Percentiles rank a stretch among this genome's conserved stretches.
Evolutionary conservation across 1,140 invertebrate species (phyloP).

Genomic region (Orchestia grillus): DNA sequence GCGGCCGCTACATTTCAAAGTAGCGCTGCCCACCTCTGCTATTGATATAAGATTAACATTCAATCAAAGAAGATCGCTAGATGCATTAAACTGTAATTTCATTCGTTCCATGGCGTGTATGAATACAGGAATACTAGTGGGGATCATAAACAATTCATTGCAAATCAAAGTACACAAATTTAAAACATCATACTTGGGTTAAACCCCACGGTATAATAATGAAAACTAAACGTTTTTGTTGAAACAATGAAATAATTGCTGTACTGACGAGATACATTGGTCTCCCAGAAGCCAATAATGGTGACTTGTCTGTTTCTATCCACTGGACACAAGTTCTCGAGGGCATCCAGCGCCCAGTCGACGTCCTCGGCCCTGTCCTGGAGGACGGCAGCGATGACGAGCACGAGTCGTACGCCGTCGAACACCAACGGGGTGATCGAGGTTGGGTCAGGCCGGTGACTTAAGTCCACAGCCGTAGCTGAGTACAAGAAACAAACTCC

Average conservation of each 20-base stretch:
- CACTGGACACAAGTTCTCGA: constrained; percentile 13
- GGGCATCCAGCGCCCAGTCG: constrained; percentile 2
- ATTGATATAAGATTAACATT: too few relatives aligned
- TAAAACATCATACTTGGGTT: background rate
- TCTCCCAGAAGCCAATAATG: constrained; percentile 38
- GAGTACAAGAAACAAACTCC: background rate
- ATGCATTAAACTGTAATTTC: too few relatives aligned
- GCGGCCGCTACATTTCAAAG: too few relatives aligned
- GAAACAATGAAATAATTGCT: background rate
- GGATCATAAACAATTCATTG: too few relatives aligned
- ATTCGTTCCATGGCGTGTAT: too few relatives aligned
- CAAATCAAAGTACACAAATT: too few relatives aligned
- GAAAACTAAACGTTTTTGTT: background rate
- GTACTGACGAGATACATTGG: background rate
- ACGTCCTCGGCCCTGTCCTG: background rate
- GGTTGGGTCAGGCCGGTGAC: constrained; percentile 3
- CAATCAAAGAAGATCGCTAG: too few relatives aligned
- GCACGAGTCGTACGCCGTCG: background rate
- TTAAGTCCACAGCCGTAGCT: background rate
- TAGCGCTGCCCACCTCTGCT: too few relatives aligned
- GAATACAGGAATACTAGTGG: too few relatives aligned
- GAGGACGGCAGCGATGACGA: background rate
- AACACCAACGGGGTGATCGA: background rate
- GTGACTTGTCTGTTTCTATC: constrained; percentile 13
- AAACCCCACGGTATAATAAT: background rate